Percentiles rank a stretch among this genome's conserved stretches.
Conservation (phyloP, 2,888 invertebrate species). For the Netelia melanura region DNA sequence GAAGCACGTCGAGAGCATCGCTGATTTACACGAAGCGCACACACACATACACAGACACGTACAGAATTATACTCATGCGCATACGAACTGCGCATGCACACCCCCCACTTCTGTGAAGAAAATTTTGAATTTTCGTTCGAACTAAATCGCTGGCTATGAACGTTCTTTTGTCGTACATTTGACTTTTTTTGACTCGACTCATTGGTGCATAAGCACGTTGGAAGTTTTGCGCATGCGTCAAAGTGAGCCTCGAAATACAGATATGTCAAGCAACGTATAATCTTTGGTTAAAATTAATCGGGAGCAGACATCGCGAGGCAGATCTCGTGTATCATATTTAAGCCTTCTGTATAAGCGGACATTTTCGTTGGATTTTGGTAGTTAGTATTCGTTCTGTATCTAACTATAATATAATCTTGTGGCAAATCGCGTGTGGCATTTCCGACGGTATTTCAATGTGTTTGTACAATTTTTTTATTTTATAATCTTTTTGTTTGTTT, state of each 20-base stretch:
- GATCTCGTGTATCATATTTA: slow-evolving; percentile 29
- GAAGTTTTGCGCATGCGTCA: slow-evolving; percentile 36
- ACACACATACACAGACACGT: neutral
- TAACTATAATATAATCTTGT: slow-evolving; percentile 33
- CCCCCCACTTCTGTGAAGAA: neutral
- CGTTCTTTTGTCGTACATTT: slow-evolving; percentile 3
- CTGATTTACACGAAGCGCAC: slow-evolving; percentile 5
- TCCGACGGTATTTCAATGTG: slow-evolving; percentile 54
- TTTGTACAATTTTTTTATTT: slow-evolving; percentile 11
- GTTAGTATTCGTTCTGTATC: neutral
- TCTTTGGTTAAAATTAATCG: slow-evolving; percentile 45
- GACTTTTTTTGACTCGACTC: neutral
- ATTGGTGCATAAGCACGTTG: slow-evolving; percentile 7
- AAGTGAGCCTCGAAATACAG: slow-evolving; percentile 47
- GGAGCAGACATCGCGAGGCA: slow-evolving; percentile 18
- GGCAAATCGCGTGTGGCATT: slow-evolving; percentile 53
- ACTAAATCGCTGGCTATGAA: neutral
- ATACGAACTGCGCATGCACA: neutral
- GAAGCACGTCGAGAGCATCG: slow-evolving; percentile 12
- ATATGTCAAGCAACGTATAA: slow-evolving; percentile 51
- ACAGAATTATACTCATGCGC: neutral
- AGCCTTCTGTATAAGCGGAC: slow-evolving; percentile 25
- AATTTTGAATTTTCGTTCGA: slow-evolving; percentile 34
- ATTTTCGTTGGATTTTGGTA: slow-evolving; percentile 24
- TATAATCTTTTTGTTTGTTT: neutral